Evolutionary conservation across 2,113 vertebrate genomes (phyloP).

Genomic region (Fulmarus glacialis): DNA sequence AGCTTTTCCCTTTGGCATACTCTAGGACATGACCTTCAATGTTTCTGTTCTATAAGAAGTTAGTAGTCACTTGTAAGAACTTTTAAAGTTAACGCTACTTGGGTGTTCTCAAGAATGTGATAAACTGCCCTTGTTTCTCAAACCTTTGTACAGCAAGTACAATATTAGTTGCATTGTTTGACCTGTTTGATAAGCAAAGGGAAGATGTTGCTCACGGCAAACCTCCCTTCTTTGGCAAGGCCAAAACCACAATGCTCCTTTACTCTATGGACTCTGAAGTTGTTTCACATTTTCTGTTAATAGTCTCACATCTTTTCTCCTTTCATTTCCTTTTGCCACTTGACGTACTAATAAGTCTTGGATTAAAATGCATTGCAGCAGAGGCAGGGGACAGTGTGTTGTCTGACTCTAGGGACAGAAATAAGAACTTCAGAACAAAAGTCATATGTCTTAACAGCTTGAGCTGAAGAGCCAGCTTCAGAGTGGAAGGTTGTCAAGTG

Average conservation of each 20-base stretch:
- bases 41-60: background rate
- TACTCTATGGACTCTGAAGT: background rate
- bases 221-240: background rate
- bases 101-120: background rate
- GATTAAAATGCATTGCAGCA: background rate
- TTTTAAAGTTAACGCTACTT: background rate
- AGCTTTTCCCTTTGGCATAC: background rate
- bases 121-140: background rate
- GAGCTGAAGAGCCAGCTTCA: background rate
- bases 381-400: background rate
- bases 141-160: background rate
- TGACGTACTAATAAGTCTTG: fast-evolving
- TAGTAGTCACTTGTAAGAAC: background rate
- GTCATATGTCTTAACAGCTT: background rate
- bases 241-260: background rate
- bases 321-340: background rate
- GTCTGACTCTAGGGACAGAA: background rate
- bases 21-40: background rate
- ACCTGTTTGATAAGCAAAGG: background rate
- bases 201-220: fast-evolving
- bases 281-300: background rate
- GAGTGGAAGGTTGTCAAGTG: background rate
- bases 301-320: background rate
- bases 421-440: background rate
- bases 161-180: background rate